Percentiles rank a stretch among this genome's conserved stretches.
Conservation (phyloP, 2,113 vertebrate species). For the Ailurus styani region DNA sequence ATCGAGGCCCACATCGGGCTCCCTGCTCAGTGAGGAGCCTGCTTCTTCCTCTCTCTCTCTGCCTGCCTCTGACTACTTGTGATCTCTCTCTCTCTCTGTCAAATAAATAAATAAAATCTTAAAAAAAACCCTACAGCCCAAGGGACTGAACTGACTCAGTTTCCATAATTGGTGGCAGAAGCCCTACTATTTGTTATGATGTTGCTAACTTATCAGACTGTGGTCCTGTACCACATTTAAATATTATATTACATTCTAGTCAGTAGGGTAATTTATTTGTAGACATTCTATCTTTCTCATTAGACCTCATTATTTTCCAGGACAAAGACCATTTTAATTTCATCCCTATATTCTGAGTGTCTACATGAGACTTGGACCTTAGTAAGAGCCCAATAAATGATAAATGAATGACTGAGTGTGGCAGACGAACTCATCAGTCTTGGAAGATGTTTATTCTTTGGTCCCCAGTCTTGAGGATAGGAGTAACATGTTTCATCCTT, state of each 20-base stretch:
- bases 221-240: background rate
- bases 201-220: background rate
- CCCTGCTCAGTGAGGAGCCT: no score
- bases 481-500: background rate
- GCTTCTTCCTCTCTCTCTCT: no score
- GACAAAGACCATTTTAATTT: background rate
- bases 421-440: background rate
- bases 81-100: no score
- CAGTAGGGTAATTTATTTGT: background rate
- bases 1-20: no score
- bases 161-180: background rate
- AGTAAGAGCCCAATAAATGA: background rate
- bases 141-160: background rate
- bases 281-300: background rate
- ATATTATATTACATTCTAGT: background rate
- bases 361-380: background rate
- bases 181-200: background rate
- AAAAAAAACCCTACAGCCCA: background rate
- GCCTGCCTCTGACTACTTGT: no score
- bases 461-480: background rate
- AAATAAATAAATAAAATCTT: no score
- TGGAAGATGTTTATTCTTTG: background rate
- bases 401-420: background rate
- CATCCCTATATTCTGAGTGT: background rate
- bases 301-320: background rate